These are phyloP conservation scores for Piezodorus guildinii DNA, from an alignment of 1,140 invertebrate genomes.

Conservation along the genomic window DNA sequence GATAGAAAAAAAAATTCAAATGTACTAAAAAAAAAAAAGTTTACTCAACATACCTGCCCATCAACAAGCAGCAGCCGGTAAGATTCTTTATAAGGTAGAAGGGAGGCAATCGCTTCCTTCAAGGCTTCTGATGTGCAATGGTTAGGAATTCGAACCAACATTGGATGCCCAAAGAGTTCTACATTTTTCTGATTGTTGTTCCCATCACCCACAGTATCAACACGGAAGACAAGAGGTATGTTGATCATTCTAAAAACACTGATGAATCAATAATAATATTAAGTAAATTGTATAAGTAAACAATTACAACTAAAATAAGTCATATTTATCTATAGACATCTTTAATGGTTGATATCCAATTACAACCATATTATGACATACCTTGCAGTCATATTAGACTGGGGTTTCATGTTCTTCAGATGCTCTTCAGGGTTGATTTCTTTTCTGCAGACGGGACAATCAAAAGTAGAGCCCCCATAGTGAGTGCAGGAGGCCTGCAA, in stretches of 20 bases:
- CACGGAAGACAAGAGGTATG: constrained; percentile 43
- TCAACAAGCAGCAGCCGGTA: constrained; percentile 41
- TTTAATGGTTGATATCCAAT: no score
- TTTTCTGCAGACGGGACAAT: constrained; percentile 42
- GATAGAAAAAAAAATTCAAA: no score
- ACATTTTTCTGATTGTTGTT: constrained; percentile 40
- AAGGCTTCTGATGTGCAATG: constrained; percentile 41
- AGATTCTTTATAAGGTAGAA: constrained; percentile 38
- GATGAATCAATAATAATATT: background rate
- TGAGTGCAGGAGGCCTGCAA: constrained; percentile 40
- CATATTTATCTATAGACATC: background rate
- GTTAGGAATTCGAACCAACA: constrained; percentile 45
- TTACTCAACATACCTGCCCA: constrained; percentile 29
- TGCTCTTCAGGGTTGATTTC: constrained; percentile 38
- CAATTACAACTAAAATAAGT: background rate
- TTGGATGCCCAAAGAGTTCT: constrained; percentile 46
- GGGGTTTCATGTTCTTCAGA: constrained; percentile 36
- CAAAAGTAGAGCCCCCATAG: constrained; percentile 35
- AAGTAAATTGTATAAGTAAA: background rate
- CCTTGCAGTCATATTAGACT: constrained; percentile 34
- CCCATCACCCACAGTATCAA: constrained; percentile 40
- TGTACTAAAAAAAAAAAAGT: no score
- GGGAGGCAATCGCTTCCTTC: constrained; percentile 38
- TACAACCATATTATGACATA: constrained; percentile 20
- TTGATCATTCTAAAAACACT: constrained; percentile 38